These are phyloP conservation scores for Trematomus bernacchii DNA, from an alignment of 2,797 vertebrate species.

Conservation along the genomic window DNA sequence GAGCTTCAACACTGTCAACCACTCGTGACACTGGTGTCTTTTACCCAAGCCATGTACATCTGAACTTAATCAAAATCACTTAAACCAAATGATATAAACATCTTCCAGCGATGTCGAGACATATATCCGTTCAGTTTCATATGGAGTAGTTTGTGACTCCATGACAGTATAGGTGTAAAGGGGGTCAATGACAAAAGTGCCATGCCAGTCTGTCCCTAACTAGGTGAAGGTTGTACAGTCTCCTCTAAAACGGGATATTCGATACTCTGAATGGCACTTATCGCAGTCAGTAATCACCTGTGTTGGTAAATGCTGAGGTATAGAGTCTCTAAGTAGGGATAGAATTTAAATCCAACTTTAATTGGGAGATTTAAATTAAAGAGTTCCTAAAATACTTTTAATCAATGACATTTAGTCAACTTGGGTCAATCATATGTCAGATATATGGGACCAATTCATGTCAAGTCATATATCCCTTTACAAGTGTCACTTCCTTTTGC, in stretches of 20 bases:
- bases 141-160: too few relatives aligned
- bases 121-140: too few relatives aligned
- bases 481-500: too few relatives aligned
- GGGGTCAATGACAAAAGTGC: neutral
- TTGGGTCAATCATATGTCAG: too few relatives aligned
- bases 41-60: neutral
- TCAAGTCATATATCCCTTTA: too few relatives aligned
- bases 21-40: slow-evolving; percentile 2
- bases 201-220: neutral
- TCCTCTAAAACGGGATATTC: slow-evolving; percentile 43
- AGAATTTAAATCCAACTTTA: neutral
- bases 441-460: too few relatives aligned
- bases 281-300: slow-evolving; percentile 51
- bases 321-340: neutral
- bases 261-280: slow-evolving; percentile 41
- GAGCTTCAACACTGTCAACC: neutral
- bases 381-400: neutral
- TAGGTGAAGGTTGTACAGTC: slow-evolving; percentile 30
- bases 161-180: too few relatives aligned
- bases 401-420: neutral
- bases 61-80: neutral
- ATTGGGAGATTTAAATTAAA: neutral
- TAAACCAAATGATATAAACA: neutral
- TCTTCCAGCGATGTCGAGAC: neutral
- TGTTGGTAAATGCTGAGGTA: slow-evolving; percentile 28